Conservation (phyloP, 2,113 vertebrate species). For the Murina feae region DNA sequence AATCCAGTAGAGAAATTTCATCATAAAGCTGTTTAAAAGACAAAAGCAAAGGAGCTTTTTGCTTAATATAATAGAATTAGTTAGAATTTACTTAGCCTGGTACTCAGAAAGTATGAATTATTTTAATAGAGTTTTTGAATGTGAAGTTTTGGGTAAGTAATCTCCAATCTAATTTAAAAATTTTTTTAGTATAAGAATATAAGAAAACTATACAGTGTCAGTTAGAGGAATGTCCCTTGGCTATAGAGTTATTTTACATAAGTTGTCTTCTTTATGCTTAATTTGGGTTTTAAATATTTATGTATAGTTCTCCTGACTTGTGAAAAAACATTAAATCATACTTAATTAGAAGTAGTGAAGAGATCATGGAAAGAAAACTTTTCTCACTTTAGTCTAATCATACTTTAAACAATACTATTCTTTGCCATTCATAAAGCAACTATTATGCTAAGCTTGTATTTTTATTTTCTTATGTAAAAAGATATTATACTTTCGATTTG, state of each 20-base stretch:
- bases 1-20: background rate
- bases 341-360: background rate
- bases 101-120: background rate
- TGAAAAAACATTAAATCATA: background rate
- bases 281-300: slow-evolving; percentile 22
- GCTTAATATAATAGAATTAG: background rate
- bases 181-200: background rate
- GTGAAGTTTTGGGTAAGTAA: background rate
- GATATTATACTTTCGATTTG: background rate
- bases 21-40: background rate
- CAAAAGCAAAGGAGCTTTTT: background rate
- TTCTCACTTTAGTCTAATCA: background rate
- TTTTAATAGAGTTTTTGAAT: background rate
- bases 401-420: background rate
- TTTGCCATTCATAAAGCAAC: background rate
- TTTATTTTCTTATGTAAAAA: slow-evolving; percentile 6
- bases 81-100: background rate
- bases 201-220: background rate
- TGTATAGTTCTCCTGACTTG: background rate
- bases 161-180: background rate
- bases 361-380: background rate
- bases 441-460: background rate
- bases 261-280: background rate
- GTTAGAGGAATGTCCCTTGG: background rate
- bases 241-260: background rate